Percentiles rank a stretch among this genome's conserved stretches.
phyloP scores from a whole-genome alignment of 2,888 invertebrate genomes.

The Machimus atricapillus region DNA sequence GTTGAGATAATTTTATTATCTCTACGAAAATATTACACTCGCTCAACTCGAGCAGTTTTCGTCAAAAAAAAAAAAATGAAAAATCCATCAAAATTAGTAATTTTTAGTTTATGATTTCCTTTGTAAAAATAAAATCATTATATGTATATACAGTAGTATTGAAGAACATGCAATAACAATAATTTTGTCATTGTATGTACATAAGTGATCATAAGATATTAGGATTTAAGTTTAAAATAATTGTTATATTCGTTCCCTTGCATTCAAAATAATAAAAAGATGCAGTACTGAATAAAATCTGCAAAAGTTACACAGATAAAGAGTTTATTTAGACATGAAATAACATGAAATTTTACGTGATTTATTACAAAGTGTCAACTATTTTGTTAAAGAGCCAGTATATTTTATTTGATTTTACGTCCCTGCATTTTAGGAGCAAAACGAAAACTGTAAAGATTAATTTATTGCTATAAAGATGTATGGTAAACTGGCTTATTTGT shows the following conservation, averaged over 20 bases:
- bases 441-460: not conserved
- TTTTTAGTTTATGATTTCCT: too few relatives aligned
- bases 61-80: too few relatives aligned
- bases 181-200: not conserved
- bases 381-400: not conserved
- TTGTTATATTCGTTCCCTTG: not conserved
- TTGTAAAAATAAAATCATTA: too few relatives aligned
- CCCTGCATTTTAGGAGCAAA: not conserved
- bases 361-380: conserved; percentile 27
- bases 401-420: not conserved
- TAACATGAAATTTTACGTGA: conserved; percentile 8
- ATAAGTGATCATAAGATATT: not conserved
- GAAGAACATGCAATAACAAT: too few relatives aligned
- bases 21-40: too few relatives aligned
- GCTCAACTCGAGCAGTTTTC: too few relatives aligned
- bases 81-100: too few relatives aligned
- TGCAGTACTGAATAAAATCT: not conserved
- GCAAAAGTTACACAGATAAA: conserved; percentile 20
- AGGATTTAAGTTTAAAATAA: not conserved
- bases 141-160: too few relatives aligned
- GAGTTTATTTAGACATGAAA: conserved; percentile 38
- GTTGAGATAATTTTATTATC: too few relatives aligned
- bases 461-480: not conserved
- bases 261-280: not conserved
- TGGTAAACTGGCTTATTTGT: not conserved